Conservation (phyloP, 2,888 invertebrate species). For the Luffia ferchaultella region DNA sequence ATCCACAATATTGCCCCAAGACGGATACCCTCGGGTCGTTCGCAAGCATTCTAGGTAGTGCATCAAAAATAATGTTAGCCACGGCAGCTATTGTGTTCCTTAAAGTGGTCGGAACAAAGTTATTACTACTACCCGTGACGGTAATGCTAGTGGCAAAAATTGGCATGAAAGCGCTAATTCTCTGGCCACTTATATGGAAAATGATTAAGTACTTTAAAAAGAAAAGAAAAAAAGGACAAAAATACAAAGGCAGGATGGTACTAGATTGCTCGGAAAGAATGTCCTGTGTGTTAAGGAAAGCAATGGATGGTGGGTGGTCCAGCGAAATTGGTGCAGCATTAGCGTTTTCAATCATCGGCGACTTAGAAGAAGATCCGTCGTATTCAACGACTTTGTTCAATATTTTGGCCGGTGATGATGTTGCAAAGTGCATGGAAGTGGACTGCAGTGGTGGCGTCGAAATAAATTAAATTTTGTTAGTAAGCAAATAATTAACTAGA, state of each 20-base stretch:
- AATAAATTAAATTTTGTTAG: constrained; percentile 43
- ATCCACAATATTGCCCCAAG: constrained; percentile 42
- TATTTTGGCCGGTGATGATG: constrained; percentile 48
- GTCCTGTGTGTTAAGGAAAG: constrained; percentile 44
- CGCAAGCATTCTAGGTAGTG: constrained; percentile 47
- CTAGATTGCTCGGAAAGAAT: constrained; percentile 48
- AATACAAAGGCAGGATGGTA: constrained; percentile 37
- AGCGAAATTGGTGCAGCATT: constrained; percentile 46
- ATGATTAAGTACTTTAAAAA: constrained; percentile 51
- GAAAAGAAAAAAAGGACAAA: constrained; percentile 39
- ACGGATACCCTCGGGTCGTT: constrained; percentile 43
- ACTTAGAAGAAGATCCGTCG: constrained; percentile 42
- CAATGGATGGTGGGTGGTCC: constrained; percentile 34
- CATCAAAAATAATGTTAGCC: constrained; percentile 55
- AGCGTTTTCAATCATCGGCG: constrained; percentile 48
- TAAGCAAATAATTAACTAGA: constrained; percentile 2
- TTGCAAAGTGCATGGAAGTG: constrained; percentile 54
- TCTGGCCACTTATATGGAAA: constrained; percentile 56
- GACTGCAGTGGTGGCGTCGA: constrained; percentile 53
- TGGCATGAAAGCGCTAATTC: constrained; percentile 43
- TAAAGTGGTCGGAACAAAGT: constrained; percentile 46
- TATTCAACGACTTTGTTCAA: constrained; percentile 46
- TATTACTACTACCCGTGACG: constrained; percentile 43
- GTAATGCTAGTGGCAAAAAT: constrained; percentile 44
- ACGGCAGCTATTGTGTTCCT: constrained; percentile 44